Conservation (phyloP, 2,113 vertebrate genomes). For the Meles meles region DNA sequence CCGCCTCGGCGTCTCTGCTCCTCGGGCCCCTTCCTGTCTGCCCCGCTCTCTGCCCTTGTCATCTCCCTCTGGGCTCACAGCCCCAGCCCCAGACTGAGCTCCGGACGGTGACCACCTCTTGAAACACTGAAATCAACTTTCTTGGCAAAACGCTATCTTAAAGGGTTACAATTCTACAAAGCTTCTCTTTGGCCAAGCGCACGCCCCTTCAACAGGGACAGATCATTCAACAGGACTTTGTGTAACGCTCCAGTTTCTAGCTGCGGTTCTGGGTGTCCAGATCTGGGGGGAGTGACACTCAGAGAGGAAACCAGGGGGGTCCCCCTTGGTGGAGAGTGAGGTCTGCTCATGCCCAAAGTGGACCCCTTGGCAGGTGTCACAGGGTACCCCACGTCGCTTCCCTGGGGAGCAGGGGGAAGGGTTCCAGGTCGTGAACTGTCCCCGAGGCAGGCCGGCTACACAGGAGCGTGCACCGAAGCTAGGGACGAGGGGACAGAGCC, state of each 20-base stretch:
- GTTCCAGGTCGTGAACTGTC: neutral
- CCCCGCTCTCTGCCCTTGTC: neutral
- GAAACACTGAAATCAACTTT: neutral
- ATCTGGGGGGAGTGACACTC: fast-evolving
- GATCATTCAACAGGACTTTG: neutral
- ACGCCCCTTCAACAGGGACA: neutral
- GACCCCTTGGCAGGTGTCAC: neutral
- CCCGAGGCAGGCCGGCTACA: fast-evolving
- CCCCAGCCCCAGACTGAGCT: neutral
- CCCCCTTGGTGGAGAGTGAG: fast-evolving
- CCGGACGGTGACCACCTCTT: neutral
- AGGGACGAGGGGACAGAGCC: neutral
- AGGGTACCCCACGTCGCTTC: neutral
- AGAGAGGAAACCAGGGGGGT: neutral
- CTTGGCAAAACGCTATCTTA: neutral
- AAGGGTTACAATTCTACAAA: neutral
- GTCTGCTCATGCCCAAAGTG: neutral
- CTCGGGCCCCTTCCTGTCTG: neutral
- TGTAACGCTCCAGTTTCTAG: neutral
- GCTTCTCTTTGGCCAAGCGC: neutral
- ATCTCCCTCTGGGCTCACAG: neutral
- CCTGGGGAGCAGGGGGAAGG: too few relatives aligned
- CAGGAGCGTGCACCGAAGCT: neutral
- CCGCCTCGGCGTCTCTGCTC: neutral
- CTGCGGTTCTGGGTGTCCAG: neutral